Evolutionary conservation across 37 sponge, comb jelly and placozoan species (phyloP).

Genomic region (Aphrocallistes beatrix): DNA sequence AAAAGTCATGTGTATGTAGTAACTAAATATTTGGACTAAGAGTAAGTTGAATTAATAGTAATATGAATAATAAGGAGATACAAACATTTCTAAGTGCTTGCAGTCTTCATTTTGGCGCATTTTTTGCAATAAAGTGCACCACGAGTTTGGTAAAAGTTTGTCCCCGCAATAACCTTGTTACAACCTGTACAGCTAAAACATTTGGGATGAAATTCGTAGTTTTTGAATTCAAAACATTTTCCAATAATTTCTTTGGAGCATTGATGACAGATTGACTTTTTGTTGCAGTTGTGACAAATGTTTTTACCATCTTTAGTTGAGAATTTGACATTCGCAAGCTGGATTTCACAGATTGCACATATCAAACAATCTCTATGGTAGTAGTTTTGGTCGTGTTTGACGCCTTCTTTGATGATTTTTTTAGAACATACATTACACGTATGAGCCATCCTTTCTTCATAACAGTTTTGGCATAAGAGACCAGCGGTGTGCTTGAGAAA

Average conservation of each 20-base stretch:
- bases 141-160: not conserved
- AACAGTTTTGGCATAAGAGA: constrained; percentile 46
- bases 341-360: constrained; percentile 31
- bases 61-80: too few species aligned
- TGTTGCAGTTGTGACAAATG: constrained; percentile 38
- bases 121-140: not conserved
- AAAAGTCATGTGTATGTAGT: too few species aligned
- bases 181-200: constrained; percentile 46
- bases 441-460: constrained; percentile 24
- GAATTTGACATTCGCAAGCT: constrained; percentile 36
- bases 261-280: constrained; percentile 32
- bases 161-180: not conserved
- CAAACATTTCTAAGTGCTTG: too few species aligned
- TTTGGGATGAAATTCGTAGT: constrained; percentile 35
- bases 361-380: constrained; percentile 68
- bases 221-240: constrained; percentile 24
- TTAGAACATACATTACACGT: constrained; percentile 39
- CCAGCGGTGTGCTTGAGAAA: constrained; percentile 27
- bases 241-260: constrained; percentile 31
- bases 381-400: constrained; percentile 23
- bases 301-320: constrained; percentile 28
- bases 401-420: constrained; percentile 29
- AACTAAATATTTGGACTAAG: too few species aligned
- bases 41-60: too few species aligned
- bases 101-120: not conserved